Evolutionary conservation across 1,140 invertebrate species (phyloP).

Genomic region (Argopecten irradians): DNA sequence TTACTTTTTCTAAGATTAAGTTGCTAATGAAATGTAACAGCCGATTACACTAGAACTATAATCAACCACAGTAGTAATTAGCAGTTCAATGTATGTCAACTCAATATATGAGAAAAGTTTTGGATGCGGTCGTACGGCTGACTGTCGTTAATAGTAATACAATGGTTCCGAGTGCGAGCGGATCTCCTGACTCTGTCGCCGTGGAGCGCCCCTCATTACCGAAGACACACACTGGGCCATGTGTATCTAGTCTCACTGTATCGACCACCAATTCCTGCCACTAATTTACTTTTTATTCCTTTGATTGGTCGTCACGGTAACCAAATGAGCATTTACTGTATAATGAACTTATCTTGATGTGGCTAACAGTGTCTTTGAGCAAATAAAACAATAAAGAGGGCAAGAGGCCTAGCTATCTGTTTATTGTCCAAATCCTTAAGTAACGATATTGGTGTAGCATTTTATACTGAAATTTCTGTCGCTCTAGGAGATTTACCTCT

Average conservation of each 20-base stretch:
- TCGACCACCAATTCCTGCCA: background rate
- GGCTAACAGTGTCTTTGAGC: background rate
- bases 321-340: background rate
- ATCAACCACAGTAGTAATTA: background rate
- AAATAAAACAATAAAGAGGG: background rate
- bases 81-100: background rate
- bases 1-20: constrained; percentile 3
- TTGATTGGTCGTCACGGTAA: constrained; percentile 1
- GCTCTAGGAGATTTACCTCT: too few species aligned
- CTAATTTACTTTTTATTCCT: constrained; percentile 19
- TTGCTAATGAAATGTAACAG: background rate
- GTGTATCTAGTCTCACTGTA: background rate
- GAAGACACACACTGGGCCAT: background rate
- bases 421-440: background rate
- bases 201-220: background rate
- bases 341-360: background rate
- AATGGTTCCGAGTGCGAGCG: background rate
- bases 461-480: too few species aligned
- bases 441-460: too few species aligned
- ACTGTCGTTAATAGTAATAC: background rate
- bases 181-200: constrained; percentile 2
- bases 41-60: background rate
- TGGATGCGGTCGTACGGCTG: background rate
- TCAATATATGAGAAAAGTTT: background rate
- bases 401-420: background rate